Base-by-base conservation (phyloP, 2,888 invertebrate genomes). In the Dynastes tityus region DNA sequence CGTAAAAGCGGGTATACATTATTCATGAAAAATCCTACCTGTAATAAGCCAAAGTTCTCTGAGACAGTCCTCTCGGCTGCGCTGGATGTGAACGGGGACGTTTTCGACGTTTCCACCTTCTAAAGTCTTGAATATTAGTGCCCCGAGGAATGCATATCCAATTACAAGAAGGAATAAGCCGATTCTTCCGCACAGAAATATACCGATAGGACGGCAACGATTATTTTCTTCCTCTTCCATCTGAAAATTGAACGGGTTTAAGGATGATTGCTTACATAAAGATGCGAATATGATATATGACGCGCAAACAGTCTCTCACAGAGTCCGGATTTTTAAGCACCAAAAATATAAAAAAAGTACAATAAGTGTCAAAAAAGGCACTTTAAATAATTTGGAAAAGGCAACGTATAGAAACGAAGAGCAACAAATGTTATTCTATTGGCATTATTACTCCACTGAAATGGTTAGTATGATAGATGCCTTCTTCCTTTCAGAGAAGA, bases 41-140 rank as follows among this genome's bases (percentile, higher is more conserved):
- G 95, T 95, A 83, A 95, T 95, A 81, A 93, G 92, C 95, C 95
- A 95, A 13, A 95, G 91, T 86, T 95, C 94, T 82, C 92, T 91
- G 82, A 94, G 87, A 83, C 94, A 94, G 73, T 88, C 89, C 82
- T 89, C 89, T 70, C 89, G 83, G 80, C 87, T 88, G 67, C 86
- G 87, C 78, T 88, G 87, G 68, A 88, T 87, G 4, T 85, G 85
- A 5, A 80, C 78, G 32, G 85, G 85, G 9, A 81, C 79, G 32
- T 83, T 83, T 51, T 77, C 82, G 53, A 85, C 86, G 37, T 82
- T 85, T 29, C 85, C 88, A 63, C 87, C 87, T 83, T 88, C 88
- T 58, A 88, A 83, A 2, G 87, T 83, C 80, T 86, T 87, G 82
- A 89, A 89, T 9, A 89, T 80, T n/a, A 88, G 77, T 2, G 89